Percentiles rank a stretch among this genome's conserved stretches.
phyloP scores from a whole-genome alignment of 1,140 invertebrate species.

The Sycophila sp. region DNA sequence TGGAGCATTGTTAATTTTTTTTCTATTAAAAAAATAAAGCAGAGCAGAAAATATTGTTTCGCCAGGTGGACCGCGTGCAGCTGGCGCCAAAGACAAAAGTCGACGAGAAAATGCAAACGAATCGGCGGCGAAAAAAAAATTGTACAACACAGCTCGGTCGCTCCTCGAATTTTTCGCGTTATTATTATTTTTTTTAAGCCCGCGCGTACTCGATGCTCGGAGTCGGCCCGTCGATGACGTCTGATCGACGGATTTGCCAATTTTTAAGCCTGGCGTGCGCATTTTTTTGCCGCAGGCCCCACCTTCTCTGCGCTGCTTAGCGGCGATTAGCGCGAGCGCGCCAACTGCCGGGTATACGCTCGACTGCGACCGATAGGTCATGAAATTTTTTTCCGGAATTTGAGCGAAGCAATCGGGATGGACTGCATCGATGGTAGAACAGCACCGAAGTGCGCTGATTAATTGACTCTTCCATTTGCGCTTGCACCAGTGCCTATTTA shows the following conservation, averaged over 20 bases:
- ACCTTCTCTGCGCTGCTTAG: not conserved
- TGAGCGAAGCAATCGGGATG: too few species aligned
- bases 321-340: constrained; percentile 5
- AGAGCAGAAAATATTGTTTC: too few species aligned
- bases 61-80: too few species aligned
- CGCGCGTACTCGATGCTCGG: constrained; percentile 51
- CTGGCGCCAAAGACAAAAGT: not conserved
- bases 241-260: constrained; percentile 65
- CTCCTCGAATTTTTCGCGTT: constrained; percentile 56
- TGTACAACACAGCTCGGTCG: constrained; percentile 43
- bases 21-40: too few species aligned
- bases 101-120: not conserved
- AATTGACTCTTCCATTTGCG: too few species aligned
- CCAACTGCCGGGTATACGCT: too few species aligned
- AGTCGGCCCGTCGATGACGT: constrained; percentile 58
- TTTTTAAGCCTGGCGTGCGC: constrained; percentile 62
- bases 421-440: too few species aligned
- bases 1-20: too few species aligned
- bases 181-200: constrained; percentile 63
- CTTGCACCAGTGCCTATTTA: too few species aligned
- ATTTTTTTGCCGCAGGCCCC: constrained; percentile 40
- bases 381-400: too few species aligned
- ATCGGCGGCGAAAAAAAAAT: not conserved
- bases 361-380: too few species aligned
- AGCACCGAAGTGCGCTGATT: too few species aligned